Evolutionary conservation across 2,797 vertebrate species (phyloP).

Genomic region (Falco peregrinus): DNA sequence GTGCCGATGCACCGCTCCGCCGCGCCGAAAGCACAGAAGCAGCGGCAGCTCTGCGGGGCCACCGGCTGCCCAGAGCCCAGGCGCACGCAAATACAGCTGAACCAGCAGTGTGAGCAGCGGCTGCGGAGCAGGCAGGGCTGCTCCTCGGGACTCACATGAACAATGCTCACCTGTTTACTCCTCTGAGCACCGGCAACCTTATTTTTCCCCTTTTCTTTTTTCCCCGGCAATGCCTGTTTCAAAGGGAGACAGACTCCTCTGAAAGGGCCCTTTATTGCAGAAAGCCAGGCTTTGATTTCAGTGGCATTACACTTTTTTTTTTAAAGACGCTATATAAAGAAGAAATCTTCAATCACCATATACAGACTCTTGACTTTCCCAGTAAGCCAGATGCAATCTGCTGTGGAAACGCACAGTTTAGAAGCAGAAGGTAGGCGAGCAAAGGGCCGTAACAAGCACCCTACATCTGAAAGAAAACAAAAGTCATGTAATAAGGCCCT

Average conservation of each 20-base stretch:
- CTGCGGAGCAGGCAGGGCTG: background rate
- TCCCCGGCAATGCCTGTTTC: background rate
- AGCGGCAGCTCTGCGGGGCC: background rate
- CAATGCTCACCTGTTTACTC: background rate
- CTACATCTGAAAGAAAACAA: background rate
- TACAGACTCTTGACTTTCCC: background rate
- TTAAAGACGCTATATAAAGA: background rate
- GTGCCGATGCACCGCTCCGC: background rate
- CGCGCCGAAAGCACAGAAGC: background rate
- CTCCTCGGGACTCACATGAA: background rate
- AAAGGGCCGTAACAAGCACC: background rate
- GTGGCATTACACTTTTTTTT: background rate
- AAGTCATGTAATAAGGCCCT: background rate
- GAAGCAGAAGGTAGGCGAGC: background rate
- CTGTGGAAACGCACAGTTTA: background rate
- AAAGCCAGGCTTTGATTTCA: background rate
- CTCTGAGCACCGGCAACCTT: background rate
- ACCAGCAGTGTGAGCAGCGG: background rate
- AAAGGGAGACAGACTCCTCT: background rate
- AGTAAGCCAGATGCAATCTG: background rate
- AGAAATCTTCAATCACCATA: background rate
- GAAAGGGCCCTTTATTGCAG: background rate
- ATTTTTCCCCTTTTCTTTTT: background rate
- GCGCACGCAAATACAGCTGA: background rate
- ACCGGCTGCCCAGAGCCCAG: background rate